These are phyloP conservation scores for Botrylloides violaceus DNA, from an alignment of 23 tunicate genomes.

Conservation along the genomic window DNA sequence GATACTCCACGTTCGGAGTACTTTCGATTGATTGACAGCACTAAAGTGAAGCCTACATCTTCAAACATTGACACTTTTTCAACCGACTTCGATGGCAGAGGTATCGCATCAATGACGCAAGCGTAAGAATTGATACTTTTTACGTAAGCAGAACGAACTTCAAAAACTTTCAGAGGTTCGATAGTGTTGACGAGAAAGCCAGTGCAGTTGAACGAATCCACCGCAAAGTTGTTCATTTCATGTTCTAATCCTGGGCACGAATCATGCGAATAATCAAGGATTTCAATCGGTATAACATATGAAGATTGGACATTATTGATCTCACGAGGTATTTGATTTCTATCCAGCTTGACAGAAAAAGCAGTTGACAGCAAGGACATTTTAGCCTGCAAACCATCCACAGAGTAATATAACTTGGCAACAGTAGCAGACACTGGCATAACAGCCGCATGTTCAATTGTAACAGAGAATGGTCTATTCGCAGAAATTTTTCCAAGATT, in stretches of 20 bases:
- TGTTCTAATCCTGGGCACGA: conserved; percentile 8
- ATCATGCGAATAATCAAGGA: not conserved
- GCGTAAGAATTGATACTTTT: conserved; percentile 11
- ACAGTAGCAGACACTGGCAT: not conserved
- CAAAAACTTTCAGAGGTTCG: not conserved
- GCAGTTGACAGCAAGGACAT: not conserved
- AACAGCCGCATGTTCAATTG: conserved; percentile 3
- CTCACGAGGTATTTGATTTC: not conserved
- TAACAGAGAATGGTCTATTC: not conserved
- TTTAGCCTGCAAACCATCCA: conserved; percentile 1
- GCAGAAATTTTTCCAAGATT: not conserved
- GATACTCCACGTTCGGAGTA: conserved; percentile 7
- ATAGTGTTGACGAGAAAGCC: conserved; percentile 7
- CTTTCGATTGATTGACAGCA: not conserved
- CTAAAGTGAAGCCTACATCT: conserved; percentile 9
- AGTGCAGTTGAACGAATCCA: conserved; percentile 3
- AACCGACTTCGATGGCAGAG: not conserved
- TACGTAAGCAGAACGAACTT: not conserved
- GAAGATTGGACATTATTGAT: conserved; percentile 9
- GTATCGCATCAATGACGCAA: conserved; percentile 3
- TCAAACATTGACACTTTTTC: not conserved
- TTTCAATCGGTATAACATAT: conserved; percentile 9
- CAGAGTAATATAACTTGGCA: conserved; percentile 4
- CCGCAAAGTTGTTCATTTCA: conserved; percentile 21
- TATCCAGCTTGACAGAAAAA: conserved; percentile 12